These are phyloP conservation scores for Phaedon cochleariae DNA, from an alignment of 2,888 invertebrate species.

Conservation along the genomic window DNA sequence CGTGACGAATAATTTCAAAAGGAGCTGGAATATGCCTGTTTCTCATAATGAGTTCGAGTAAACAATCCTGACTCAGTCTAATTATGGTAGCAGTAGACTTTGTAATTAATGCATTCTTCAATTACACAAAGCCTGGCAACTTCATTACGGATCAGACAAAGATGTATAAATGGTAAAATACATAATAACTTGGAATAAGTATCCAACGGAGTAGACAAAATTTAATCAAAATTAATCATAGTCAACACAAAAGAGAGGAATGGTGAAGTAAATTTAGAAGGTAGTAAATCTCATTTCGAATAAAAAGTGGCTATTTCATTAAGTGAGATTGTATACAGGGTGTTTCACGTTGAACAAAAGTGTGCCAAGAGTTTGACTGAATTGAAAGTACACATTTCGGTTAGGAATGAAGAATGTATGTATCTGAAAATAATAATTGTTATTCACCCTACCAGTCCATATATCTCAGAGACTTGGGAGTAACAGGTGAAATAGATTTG, in stretches of 20 bases:
- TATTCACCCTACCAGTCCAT: too few relatives aligned
- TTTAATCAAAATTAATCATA: background rate
- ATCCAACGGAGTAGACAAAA: conserved; percentile 4
- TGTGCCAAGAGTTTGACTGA: too few relatives aligned
- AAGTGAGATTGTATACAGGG: too few relatives aligned
- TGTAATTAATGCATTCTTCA: conserved; percentile 24
- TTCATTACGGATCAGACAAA: conserved; percentile 19
- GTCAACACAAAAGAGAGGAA: background rate
- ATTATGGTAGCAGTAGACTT: conserved; percentile 16
- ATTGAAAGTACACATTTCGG: too few relatives aligned
- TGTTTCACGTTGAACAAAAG: too few relatives aligned
- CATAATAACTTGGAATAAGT: conserved; percentile 9
- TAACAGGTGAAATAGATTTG: too few relatives aligned
- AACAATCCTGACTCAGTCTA: conserved; percentile 23
- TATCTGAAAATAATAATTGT: too few relatives aligned
- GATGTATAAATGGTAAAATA: conserved; percentile 15
- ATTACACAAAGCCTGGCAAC: conserved; percentile 14
- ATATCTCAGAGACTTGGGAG: too few relatives aligned
- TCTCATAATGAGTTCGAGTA: conserved; percentile 19
- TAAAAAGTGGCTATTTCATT: too few relatives aligned
- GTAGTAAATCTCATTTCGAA: too few relatives aligned
- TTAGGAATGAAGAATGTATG: too few relatives aligned
- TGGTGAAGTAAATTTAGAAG: too few relatives aligned
- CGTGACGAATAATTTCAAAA: background rate
- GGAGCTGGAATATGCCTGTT: conserved; percentile 18